Conservation (phyloP, 2,113 vertebrate genomes). For the Chionodraco myersi region DNA sequence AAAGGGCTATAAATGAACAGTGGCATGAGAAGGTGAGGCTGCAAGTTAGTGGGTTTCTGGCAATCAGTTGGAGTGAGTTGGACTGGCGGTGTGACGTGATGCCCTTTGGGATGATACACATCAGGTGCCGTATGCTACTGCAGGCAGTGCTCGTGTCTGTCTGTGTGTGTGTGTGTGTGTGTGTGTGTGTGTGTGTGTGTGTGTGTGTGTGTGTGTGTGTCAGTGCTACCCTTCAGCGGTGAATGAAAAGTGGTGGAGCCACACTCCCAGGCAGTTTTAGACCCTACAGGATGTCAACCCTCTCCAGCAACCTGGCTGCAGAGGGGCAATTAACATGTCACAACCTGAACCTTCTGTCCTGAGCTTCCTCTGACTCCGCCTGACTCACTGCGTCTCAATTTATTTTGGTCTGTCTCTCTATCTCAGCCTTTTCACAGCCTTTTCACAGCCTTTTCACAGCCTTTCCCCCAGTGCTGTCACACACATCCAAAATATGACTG, state of each 20-base stretch:
- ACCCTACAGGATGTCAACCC: constrained; percentile 58
- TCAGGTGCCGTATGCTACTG: constrained; percentile 38
- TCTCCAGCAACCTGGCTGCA: constrained; percentile 56
- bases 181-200: neutral
- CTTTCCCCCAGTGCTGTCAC: neutral
- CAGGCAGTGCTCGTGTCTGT: constrained; percentile 12
- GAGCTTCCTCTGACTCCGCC: constrained; percentile 21
- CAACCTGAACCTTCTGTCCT: constrained; percentile 57
- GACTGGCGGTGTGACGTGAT: constrained; percentile 47
- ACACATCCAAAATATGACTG: neutral
- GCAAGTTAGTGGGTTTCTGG: constrained; percentile 28
- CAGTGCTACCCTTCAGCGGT: constrained; percentile 51
- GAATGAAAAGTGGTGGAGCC: constrained; percentile 52
- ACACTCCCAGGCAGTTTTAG: constrained; percentile 48
- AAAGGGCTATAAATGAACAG: constrained; percentile 28
- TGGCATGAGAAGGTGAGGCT: constrained; percentile 22
- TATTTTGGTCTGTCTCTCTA: constrained; percentile 23
- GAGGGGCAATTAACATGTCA: constrained; percentile 81
- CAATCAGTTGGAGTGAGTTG: constrained; percentile 41
- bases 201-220: constrained; percentile 28
- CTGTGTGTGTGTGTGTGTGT: neutral
- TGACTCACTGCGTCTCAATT: constrained; percentile 37
- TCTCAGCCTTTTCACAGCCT: neutral
- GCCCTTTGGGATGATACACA: constrained; percentile 62
- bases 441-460: too few relatives aligned